Base-by-base conservation (phyloP, 2,113 vertebrate species). In the Dicrurus megarhynchus region DNA sequence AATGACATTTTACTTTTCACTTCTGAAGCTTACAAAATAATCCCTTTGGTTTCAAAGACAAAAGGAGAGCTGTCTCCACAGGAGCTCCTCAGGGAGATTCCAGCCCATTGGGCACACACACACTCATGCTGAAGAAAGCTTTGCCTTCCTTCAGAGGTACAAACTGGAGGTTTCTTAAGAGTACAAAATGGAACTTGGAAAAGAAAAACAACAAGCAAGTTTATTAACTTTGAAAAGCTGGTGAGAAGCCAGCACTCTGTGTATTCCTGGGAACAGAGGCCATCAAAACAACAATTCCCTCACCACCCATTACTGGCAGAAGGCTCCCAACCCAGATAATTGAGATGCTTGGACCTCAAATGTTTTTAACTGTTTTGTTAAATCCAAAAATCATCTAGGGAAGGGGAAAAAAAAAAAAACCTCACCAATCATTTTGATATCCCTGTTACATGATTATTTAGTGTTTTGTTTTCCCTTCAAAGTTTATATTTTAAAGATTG, bases 91-190 rank as follows among this genome's bases (percentile, higher is more conserved):
- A 1, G 24, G 35, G 41, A 68, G 28, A 33, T 60, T 11, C 13
- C 13, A 30, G 21, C 0, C 0, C 10, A 3, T 3, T 19, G 63
- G 67, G n/a, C 24, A 67, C n/a, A 21, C 1, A 16, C 1, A 2
- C 20, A 13, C 28, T 5, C 0, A 0, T 4, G 16, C 37, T 1
- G 13, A 30, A 15, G 15, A 17, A 5, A 0, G 1, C 27, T 68
- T 32, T 64, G 33, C 35, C n/a, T 37, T 55, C 57, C 83, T 73
- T 49, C 78, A 18, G 32, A 19, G 37, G 32, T 9, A 53, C 39
- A 61, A 11, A 46, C 0, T 4, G 16, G 20, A 28, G 16, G 12
- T 11, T 59, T 68, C 37, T 22, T 13, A 44, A 18, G 19, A 52
- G 37, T 1, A 11, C 4, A 50, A 59, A 77, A 59, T 1, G 1